Percentiles rank a stretch among this genome's conserved stretches.
These are phyloP conservation scores for Myioborus melanocephalus DNA, from an alignment of 2,797 vertebrate genomes.

Conservation along the genomic window DNA sequence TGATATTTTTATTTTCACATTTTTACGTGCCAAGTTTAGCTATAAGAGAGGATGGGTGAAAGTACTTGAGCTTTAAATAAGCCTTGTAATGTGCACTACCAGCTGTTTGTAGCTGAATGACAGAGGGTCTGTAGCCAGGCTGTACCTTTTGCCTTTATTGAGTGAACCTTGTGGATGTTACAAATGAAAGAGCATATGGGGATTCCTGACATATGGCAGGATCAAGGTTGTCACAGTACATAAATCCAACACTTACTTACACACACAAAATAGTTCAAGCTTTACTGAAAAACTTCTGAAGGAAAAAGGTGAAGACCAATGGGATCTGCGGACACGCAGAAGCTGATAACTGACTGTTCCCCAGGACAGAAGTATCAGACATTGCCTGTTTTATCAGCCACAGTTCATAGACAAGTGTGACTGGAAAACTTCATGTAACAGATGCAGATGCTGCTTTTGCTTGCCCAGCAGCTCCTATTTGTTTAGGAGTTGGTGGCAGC, in stretches of 20 bases:
- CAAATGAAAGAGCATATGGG: background rate
- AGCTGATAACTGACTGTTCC: background rate
- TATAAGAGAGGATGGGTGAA: constrained; percentile 20
- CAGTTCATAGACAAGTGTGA: background rate
- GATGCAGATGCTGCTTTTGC: background rate
- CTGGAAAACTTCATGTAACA: background rate
- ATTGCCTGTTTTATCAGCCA: background rate
- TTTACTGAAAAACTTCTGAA: background rate
- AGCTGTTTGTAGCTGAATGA: constrained; percentile 51
- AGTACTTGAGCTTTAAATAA: constrained; percentile 55
- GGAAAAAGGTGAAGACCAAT: background rate
- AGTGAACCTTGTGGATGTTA: background rate
- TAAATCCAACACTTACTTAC: background rate
- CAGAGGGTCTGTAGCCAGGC: background rate
- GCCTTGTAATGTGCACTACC: constrained; percentile 3
- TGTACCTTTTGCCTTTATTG: background rate
- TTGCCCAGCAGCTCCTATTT: background rate
- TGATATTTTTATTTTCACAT: constrained; percentile 53
- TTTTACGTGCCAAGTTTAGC: constrained; percentile 28
- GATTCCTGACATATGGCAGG: background rate
- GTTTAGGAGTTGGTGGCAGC: background rate
- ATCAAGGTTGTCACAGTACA: background rate
- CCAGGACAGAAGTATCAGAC: background rate
- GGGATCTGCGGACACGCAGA: background rate
- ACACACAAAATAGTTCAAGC: background rate